Conservation (phyloP, 2,797 vertebrate species). For the Poecilia wingei region DNA sequence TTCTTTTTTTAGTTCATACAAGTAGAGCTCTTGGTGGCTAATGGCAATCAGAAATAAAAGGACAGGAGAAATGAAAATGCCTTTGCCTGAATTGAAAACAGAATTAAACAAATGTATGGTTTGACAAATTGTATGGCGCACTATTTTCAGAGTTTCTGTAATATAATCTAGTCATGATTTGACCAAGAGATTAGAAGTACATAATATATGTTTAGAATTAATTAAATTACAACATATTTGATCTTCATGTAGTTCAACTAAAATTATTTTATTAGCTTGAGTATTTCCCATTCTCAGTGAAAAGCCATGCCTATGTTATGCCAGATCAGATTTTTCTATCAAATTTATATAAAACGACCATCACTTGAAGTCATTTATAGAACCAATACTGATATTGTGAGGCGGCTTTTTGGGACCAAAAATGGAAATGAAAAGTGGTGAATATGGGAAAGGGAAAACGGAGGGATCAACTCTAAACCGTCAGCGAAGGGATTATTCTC, state of each 20-base stretch:
- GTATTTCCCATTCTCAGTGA: constrained; percentile 34
- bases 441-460: constrained; percentile 20
- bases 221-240: not conserved
- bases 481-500: constrained; percentile 68
- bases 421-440: constrained; percentile 25
- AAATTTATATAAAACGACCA: constrained; percentile 5
- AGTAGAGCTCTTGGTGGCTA: not conserved
- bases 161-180: not conserved
- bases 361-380: constrained; percentile 31
- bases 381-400: not conserved
- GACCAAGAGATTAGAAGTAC: not conserved
- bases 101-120: not conserved
- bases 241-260: constrained; percentile 29
- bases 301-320: constrained; percentile 19
- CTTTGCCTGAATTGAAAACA: not conserved
- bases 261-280: constrained; percentile 22
- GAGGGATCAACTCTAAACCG: constrained; percentile 60
- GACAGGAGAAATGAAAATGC: too few species aligned
- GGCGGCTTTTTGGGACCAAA: constrained; percentile 4
- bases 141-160: not conserved
- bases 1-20: not conserved
- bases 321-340: constrained; percentile 37
- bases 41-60: not conserved
- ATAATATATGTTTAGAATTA: not conserved
- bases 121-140: not conserved